phyloP scores from a whole-genome alignment of 2,888 invertebrate species.

The Drosophila prolongata region DNA sequence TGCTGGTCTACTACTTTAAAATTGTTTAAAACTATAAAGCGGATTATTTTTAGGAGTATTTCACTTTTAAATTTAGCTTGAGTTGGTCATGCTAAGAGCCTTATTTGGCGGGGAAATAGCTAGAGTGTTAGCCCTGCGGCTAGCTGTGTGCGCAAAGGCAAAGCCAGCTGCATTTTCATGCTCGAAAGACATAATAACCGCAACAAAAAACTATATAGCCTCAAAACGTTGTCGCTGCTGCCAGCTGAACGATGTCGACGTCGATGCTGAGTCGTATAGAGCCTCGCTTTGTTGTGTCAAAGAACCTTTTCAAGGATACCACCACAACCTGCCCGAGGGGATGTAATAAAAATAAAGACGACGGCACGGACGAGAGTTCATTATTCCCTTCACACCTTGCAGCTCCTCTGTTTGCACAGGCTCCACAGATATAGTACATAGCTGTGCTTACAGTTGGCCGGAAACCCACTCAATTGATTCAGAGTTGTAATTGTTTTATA shows the following conservation, averaged over 20 bases:
- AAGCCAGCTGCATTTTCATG: conserved; percentile 68
- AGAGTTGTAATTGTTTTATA: not conserved
- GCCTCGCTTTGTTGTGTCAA: conserved; percentile 67
- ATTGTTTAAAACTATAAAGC: too few species aligned
- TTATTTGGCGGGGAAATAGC: conserved; percentile 8
- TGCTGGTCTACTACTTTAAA: too few species aligned
- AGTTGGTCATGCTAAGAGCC: not conserved
- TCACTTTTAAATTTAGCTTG: not conserved
- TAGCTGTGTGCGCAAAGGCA: conserved; percentile 15
- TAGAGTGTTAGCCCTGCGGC: not conserved
- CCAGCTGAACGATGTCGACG: conserved; percentile 24
- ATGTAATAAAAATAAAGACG: conserved; percentile 41
- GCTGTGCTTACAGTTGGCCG: not conserved
- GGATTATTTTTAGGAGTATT: not conserved
- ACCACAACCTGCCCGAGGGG: conserved; percentile 40
- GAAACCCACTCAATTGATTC: conserved; percentile 3
- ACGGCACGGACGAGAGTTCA: conserved; percentile 10
- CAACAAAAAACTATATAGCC: conserved; percentile 26
- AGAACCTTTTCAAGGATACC: conserved; percentile 82
- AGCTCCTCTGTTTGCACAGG: not conserved
- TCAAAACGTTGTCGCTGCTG: conserved; percentile 40
- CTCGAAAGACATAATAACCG: conserved; percentile 46
- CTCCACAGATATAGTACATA: not conserved
- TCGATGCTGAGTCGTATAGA: conserved; percentile 20
- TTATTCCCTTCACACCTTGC: conserved; percentile 30